Conservation (phyloP, 2,797 vertebrate species). For the Allobates femoralis region DNA sequence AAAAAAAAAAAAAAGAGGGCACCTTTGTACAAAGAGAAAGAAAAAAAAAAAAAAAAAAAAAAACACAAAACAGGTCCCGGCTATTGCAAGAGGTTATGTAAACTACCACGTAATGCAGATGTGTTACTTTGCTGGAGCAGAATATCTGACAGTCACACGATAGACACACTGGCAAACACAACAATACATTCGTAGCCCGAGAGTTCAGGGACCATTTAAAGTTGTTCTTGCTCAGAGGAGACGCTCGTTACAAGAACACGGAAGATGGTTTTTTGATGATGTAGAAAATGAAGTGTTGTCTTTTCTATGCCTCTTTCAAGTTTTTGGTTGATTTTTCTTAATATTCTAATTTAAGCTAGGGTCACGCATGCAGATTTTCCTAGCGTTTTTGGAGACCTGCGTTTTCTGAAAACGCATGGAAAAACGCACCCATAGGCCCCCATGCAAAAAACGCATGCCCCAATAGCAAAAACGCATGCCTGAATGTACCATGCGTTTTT, state of each 20-base stretch:
- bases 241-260: neutral
- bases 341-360: no score
- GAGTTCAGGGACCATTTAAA: slow-evolving; percentile 18
- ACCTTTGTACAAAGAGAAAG: neutral
- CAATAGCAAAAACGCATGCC: no score
- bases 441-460: no score
- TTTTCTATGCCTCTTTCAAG: neutral
- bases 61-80: slow-evolving; percentile 10
- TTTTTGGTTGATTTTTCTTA: neutral
- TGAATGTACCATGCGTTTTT: no score
- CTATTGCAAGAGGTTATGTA: slow-evolving; percentile 55
- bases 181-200: neutral
- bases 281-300: neutral
- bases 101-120: slow-evolving; percentile 30
- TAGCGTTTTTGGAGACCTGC: no score
- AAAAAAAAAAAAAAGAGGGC: neutral
- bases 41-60: neutral
- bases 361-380: no score
- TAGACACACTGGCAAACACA: slow-evolving; percentile 17
- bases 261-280: neutral
- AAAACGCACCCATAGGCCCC: no score
- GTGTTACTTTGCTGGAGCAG: slow-evolving; percentile 30
- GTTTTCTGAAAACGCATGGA: no score
- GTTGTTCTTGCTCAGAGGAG: slow-evolving; percentile 12
- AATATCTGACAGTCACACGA: slow-evolving; percentile 27